Evolutionary conservation across 2,888 invertebrate species (phyloP), one percentile per base, ranked within the genome.

Genomic region (Linhomoeus sp.): DNA sequence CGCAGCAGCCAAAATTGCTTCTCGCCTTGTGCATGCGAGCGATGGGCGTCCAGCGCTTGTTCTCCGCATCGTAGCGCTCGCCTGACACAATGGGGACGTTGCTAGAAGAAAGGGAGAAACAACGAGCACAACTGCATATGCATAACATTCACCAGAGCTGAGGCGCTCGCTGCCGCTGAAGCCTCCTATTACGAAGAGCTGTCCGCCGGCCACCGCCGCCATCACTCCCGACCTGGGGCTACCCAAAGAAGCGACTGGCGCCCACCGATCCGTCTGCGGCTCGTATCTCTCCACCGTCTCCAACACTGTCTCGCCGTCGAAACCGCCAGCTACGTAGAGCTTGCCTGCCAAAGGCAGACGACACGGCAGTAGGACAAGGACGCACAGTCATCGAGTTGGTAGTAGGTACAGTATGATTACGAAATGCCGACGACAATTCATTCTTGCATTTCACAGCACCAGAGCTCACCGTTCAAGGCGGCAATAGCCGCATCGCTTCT

Each of bases 141-240:
- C n/a, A n/a, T n/a, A n/a, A n/a, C n/a, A n/a, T n/a, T 45, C 40
- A 29, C 82, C 82, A 9, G 80, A 81, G 68, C 81, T 83, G 64
- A 83, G 84, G 61, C 81, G 82, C 58, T 80, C 79, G 69, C 77
- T 75, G n/a, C 86, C 87, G 60, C 88, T 83, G 62, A 86, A 88
- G 3, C 88, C 88, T 0, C 90, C 88, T 53, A 88, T 80, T 3
- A 85, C 78, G 67, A 80, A 87, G 53, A 90, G 82, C 59, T 79
- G 77, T 55, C 75, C 76, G 0, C 80, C 82, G 1, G 88, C 74
- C 0, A 86, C 82, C 0, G 35, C 43, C 17, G 43, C n/a, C 9
- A n/a, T 19, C 2, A 35, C 26, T 82, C 84, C 33, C 35, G 35
- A 43, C 22, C 43, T 29, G 29, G 29, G 29, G 45, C 74, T 75